Percentiles rank a stretch among this genome's conserved stretches.
phyloP scores from a whole-genome alignment of 2,888 invertebrate genomes.

The Phengaris arion region DNA sequence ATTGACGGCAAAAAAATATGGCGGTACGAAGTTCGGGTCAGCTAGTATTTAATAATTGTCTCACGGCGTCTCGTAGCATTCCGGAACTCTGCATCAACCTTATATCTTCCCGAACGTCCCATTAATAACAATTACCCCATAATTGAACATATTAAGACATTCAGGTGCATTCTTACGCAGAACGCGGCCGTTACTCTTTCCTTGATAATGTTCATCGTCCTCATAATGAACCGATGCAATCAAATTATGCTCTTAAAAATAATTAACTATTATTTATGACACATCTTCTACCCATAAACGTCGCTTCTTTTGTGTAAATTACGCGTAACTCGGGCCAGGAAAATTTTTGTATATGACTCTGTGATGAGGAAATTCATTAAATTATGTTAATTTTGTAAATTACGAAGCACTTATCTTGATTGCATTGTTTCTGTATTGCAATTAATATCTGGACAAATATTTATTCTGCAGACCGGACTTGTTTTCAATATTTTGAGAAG shows the following conservation, averaged over 20 bases:
- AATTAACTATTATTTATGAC: conserved; percentile 27
- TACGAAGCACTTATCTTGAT: not conserved
- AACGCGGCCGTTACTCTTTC: conserved; percentile 17
- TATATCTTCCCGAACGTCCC: conserved; percentile 20
- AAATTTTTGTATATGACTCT: not conserved
- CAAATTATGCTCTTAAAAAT: conserved; percentile 18
- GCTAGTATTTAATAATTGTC: not conserved
- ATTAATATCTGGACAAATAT: not conserved
- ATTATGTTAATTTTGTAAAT: conserved; percentile 23
- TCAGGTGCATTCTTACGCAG: conserved; percentile 5
- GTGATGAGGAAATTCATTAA: conserved; percentile 24
- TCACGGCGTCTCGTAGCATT: conserved; percentile 21
- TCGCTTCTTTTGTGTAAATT: conserved; percentile 1
- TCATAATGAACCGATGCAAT: conserved; percentile 13
- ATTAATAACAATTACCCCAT: conserved; percentile 31
- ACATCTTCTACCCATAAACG: conserved; percentile 7
- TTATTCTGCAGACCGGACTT: not conserved
- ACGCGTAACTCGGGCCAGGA: not conserved
- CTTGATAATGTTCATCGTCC: conserved; percentile 19
- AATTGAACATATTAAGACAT: conserved; percentile 33
- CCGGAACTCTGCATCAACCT: conserved; percentile 29
- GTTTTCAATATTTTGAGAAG: not conserved
- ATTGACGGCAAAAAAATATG: too few species aligned
- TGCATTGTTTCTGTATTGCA: not conserved
- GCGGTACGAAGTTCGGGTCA: too few species aligned